phyloP scores from a whole-genome alignment of 2,113 vertebrate genomes.

The Anoplopoma fimbria region DNA sequence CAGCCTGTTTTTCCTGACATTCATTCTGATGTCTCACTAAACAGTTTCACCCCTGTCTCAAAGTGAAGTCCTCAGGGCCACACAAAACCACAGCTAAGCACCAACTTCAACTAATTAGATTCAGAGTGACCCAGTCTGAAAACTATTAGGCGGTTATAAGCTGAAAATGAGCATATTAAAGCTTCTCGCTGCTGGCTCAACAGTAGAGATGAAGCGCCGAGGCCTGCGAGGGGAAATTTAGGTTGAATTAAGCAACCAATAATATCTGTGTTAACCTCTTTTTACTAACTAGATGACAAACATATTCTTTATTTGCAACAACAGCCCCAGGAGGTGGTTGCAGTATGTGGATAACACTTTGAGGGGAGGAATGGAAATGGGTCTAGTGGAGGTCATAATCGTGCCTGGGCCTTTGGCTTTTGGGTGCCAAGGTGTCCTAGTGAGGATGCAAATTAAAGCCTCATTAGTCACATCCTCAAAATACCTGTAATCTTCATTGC shows the following conservation, averaged over 20 bases:
- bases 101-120: constrained; percentile 62
- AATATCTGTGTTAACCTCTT: constrained; percentile 42
- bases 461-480: constrained; percentile 12
- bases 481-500: constrained; percentile 22
- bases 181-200: constrained; percentile 38
- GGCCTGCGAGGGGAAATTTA: constrained; percentile 44
- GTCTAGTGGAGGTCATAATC: constrained; percentile 28
- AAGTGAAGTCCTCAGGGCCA: constrained; percentile 49
- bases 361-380: constrained; percentile 18
- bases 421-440: constrained; percentile 12
- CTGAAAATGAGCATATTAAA: constrained; percentile 66
- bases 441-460: constrained; percentile 32
- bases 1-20: constrained; percentile 39
- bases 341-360: constrained; percentile 33
- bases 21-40: constrained; percentile 46
- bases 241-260: constrained; percentile 46
- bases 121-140: constrained; percentile 60
- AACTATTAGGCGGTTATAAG: constrained; percentile 60
- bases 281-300: constrained; percentile 43
- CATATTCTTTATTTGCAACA: constrained; percentile 35
- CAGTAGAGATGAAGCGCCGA: constrained; percentile 27
- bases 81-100: constrained; percentile 44
- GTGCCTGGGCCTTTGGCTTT: constrained; percentile 6
- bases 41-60: constrained; percentile 36
- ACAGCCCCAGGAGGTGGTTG: constrained; percentile 1